These are phyloP conservation scores for Spheniscus mendiculus DNA, from an alignment of 2,113 vertebrate genomes.

Conservation along the genomic window DNA sequence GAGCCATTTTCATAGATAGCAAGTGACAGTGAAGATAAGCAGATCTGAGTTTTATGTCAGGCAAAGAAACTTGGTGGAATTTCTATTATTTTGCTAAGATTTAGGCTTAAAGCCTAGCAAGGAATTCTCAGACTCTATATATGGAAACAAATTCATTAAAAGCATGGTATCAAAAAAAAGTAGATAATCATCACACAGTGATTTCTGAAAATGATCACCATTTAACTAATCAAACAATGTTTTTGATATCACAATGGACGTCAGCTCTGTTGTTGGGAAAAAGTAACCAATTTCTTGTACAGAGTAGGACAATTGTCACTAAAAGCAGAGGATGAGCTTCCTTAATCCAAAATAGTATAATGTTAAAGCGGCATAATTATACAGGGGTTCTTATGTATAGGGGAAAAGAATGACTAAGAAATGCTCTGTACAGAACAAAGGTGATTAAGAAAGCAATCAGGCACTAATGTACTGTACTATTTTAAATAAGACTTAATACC, in stretches of 20 bases:
- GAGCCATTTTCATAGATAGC: neutral
- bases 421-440: conserved; percentile 20
- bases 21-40: neutral
- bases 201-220: conserved; percentile 1
- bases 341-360: neutral
- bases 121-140: neutral
- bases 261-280: neutral
- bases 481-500: neutral
- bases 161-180: neutral
- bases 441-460: conserved; percentile 45
- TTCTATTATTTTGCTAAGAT: neutral
- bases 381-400: neutral
- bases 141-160: neutral
- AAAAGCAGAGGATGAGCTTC: conserved; percentile 8
- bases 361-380: neutral
- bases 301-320: neutral
- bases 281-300: neutral
- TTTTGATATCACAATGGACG: neutral
- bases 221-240: neutral
- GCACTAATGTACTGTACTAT: neutral
- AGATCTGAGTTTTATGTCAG: neutral
- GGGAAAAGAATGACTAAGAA: conserved; percentile 39
- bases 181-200: neutral
- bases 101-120: neutral
- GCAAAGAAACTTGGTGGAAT: neutral